Evolutionary conservation across 2,797 vertebrate species (phyloP).

Genomic region (Notamacropus eugenii): DNA sequence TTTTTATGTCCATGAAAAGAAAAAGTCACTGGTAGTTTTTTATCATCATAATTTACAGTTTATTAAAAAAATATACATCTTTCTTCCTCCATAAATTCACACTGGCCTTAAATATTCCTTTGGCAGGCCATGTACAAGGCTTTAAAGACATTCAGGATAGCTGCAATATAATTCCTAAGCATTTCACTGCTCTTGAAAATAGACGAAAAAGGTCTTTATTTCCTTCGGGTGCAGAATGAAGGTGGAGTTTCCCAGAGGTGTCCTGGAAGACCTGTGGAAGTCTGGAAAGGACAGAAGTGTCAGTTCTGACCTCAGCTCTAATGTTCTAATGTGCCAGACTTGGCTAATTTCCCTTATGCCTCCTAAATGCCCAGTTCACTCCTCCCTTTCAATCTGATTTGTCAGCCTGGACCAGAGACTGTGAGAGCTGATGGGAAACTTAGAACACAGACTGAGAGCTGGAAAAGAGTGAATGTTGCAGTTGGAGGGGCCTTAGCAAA

Average conservation of each 20-base stretch:
- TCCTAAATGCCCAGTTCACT: background rate
- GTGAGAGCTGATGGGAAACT: background rate
- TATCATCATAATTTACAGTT: constrained; percentile 56
- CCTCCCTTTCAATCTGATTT: background rate
- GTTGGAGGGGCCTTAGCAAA: background rate
- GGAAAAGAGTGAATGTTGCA: background rate
- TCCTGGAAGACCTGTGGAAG: background rate
- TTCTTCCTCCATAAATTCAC: constrained; percentile 61
- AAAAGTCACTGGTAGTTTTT: background rate
- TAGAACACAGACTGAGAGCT: background rate
- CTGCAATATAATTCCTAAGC: background rate
- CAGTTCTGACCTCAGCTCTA: background rate
- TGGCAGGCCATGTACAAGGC: constrained; percentile 5
- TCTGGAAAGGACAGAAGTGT: constrained; percentile 79
- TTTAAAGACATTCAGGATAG: background rate
- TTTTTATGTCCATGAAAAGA: background rate
- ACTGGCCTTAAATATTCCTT: background rate
- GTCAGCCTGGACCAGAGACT: background rate
- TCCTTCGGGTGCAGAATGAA: constrained; percentile 91
- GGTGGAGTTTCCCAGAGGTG: constrained; percentile 51
- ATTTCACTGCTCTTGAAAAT: constrained; percentile 83
- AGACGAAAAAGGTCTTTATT: constrained; percentile 92
- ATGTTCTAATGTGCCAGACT: background rate
- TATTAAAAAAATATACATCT: constrained; percentile 64
- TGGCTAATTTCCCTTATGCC: background rate